Evolutionary conservation across 2,888 invertebrate species (phyloP), one percentile per base, ranked within the genome.

Genomic region (Hypsopygia costalis): DNA sequence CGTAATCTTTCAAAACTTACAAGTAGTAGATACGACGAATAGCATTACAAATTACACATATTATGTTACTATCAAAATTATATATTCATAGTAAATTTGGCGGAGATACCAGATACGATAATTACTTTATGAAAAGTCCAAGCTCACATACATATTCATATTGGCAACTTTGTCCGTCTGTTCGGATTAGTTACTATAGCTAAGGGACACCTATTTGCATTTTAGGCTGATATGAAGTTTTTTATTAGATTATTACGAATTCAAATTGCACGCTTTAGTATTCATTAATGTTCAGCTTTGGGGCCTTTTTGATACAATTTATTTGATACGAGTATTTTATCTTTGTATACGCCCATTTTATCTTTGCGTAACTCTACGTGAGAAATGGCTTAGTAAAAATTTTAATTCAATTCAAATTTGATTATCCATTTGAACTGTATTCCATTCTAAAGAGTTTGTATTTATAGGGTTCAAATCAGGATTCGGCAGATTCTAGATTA

Each of bases 161-260:
- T 53, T 53, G 47, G 51, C 51, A 66, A 70, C 63, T 67, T 66
- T 52, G 58, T 50, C 55, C 58, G 51, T 44, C 49, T 58, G 59
- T 58, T 51, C 47, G 57, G 60, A 61, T 66, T 68, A 64, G 61
- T 60, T 59, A 55, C 52, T 43, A 41, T 45, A 52, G 53, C 54
- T 54, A 55, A 59, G 58, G 68, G 64, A 63, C 56, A 52, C 55
- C 38, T 46, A 72, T 74, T 74, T 69, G 59, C 66, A 74, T 73
- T 61, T 59, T 51, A 47, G 47, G 48, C 33, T 49, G 57, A 61
- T 61, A 62, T 28, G 39, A 33, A 62, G 57, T 69, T 69, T 63
- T 69, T 65, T 63, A 71, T 69, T 63, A 54, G 62, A 65, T 68
- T 65, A 64, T 44, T 40, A 20, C 21, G 36, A 31, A 30, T 37